Evolutionary conservation across 2,113 vertebrate genomes (phyloP).

Genomic region (Trichechus manatus): DNA sequence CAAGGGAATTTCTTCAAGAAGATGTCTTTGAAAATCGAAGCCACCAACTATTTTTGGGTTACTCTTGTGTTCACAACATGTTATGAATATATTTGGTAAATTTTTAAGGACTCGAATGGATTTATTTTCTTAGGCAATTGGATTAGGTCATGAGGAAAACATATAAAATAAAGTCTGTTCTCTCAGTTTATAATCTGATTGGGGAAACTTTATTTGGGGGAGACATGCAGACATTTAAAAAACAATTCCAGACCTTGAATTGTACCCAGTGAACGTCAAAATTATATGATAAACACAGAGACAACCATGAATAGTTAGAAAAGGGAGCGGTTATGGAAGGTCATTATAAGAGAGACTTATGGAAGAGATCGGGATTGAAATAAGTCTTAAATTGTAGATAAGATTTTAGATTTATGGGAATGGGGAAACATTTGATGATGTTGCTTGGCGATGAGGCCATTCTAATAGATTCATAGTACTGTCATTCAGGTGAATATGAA

Average conservation of each 20-base stretch:
- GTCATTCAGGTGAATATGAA: background rate
- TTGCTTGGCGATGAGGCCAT: background rate
- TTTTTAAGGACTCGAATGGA: conserved; percentile 72
- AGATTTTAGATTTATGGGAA: background rate
- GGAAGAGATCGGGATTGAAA: conserved; percentile 10
- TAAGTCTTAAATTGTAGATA: background rate
- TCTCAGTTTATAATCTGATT: conserved; percentile 56
- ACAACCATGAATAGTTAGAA: background rate
- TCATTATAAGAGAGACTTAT: background rate
- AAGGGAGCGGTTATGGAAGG: background rate
- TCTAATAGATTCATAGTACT: background rate
- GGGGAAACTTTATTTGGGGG: conserved; percentile 66
- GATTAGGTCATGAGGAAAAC: conserved; percentile 71
- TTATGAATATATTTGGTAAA: conserved; percentile 63
- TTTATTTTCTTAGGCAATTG: conserved; percentile 46
- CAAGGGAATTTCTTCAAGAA: conserved; percentile 42
- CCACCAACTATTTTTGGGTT: conserved; percentile 62
- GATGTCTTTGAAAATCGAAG: conserved; percentile 58
- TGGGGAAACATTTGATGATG: background rate
- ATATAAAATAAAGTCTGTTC: conserved; percentile 72
- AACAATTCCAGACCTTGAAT: conserved; percentile 37
- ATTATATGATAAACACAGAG: background rate
- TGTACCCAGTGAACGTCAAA: conserved; percentile 51
- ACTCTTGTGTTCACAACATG: conserved; percentile 68
- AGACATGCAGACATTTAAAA: conserved; percentile 59